A percentile compares a stretch with the other conserved stretches of the same genome.
These are phyloP conservation scores for Jaculus jaculus DNA, from an alignment of 2,113 vertebrate genomes.

Conservation along the genomic window DNA sequence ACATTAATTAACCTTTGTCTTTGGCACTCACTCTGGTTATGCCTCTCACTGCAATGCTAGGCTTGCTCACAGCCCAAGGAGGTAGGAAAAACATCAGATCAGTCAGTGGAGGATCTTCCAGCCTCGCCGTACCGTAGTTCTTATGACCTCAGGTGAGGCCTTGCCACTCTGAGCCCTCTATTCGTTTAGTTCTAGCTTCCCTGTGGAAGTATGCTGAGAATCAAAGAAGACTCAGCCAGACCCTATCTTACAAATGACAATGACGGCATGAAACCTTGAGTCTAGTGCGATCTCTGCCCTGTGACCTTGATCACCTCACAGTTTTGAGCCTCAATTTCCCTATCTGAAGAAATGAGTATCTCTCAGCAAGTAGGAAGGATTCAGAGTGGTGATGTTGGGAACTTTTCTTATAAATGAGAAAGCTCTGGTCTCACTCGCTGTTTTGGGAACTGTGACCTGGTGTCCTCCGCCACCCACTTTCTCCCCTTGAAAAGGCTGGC, in stretches of 20 bases:
- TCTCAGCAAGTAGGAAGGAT: background rate
- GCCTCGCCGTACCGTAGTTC: rapidly evolving
- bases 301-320: background rate
- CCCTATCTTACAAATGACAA: background rate
- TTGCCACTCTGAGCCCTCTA: background rate
- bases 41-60: too few species aligned
- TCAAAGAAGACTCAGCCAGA: background rate
- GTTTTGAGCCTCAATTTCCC: background rate
- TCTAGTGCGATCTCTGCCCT: background rate
- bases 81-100: background rate
- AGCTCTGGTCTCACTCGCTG: background rate
- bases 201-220: background rate
- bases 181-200: background rate
- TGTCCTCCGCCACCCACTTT: background rate
- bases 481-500: background rate
- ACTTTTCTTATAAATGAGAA: background rate
- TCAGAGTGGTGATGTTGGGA: rapidly evolving
- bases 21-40: background rate
- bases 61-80: background rate
- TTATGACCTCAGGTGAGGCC: background rate
- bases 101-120: background rate
- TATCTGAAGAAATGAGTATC: background rate
- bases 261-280: background rate
- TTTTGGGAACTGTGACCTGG: background rate
- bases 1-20: too few species aligned